Base-by-base conservation (phyloP, 2,888 invertebrate genomes). In the Melolontha melolontha region DNA sequence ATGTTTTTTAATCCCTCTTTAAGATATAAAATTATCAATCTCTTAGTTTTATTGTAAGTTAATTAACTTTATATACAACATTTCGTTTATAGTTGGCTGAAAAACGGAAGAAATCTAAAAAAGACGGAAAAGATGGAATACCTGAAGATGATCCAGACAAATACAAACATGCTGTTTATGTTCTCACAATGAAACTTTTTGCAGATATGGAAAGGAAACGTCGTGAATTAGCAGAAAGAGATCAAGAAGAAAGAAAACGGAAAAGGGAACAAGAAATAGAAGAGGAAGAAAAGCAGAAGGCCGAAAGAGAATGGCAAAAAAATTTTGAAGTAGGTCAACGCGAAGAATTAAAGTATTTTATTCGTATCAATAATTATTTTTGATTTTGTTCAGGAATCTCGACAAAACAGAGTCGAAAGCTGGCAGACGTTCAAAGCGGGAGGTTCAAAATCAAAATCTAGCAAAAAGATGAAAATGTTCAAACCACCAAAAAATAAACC, bases 241-340 rank as follows among this genome's bases (percentile, higher is more conserved):
- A 96, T 77, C 93, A 94, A 85, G 97, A 97, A 81, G 97, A 97
- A 77, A 88, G 97, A 64, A 97, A 97, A 82, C 86, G 98, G 51
- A 96, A 97, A 84, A 87, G 97, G 7, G 97, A 98, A 83, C 91
- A 93, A 14, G 97, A 97, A 86, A 91, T 96, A 62, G 95, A 95
- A 69, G 95, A 94, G 65, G 97, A 96, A 79, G 97, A 97, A 78
- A 92, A 93, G 77, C 88, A 91, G 69, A 93, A 95, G 69, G 85
- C 93, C 54, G 96, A 98, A 79, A 94, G 95, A 76, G 98, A 98
- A 82, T 99, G 97, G 96, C 95, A 97, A 73, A 96, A 97, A 81
- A 99, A 98, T 85, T 99, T 97, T 85, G 99, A 99, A 87, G 94
- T 93, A 69, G 52, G 40, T 42, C 1, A 63, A 34, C 7, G 1